These are phyloP conservation scores for Rhabdomys dilectus DNA, from an alignment of 2,113 vertebrate species.

Conservation along the genomic window DNA sequence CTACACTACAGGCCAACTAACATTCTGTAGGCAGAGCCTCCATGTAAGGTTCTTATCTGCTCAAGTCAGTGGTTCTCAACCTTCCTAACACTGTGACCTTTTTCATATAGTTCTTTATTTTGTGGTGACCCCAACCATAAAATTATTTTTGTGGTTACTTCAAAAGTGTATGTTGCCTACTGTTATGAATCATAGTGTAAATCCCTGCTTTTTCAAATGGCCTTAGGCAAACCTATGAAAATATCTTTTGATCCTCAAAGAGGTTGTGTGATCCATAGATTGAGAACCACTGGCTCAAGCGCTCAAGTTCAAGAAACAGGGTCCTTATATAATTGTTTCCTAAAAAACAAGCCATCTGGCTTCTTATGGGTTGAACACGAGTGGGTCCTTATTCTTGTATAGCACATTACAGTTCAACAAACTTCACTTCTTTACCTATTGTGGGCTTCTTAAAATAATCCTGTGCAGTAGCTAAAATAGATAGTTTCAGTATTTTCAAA, in stretches of 20 bases:
- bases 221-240: neutral
- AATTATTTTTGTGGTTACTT: neutral
- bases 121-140: neutral
- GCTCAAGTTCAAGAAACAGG: constrained; percentile 5
- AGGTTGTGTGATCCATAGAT: neutral
- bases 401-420: neutral
- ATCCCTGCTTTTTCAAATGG: no score
- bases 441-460: constrained; percentile 57
- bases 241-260: neutral
- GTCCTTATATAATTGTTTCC: neutral
- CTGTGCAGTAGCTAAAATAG: constrained; percentile 48
- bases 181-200: neutral
- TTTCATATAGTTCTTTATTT: neutral
- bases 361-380: neutral
- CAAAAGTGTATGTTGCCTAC: neutral
- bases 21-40: neutral
- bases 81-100: neutral
- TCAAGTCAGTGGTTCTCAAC: neutral
- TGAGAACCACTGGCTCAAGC: neutral
- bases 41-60: neutral
- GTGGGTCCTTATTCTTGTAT: neutral
- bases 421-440: constrained; percentile 25
- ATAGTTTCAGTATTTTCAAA: constrained; percentile 42
- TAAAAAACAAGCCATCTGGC: neutral
- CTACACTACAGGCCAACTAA: neutral